Conservation (phyloP, 2,888 invertebrate genomes). For the Drosophila hamatofila region DNA sequence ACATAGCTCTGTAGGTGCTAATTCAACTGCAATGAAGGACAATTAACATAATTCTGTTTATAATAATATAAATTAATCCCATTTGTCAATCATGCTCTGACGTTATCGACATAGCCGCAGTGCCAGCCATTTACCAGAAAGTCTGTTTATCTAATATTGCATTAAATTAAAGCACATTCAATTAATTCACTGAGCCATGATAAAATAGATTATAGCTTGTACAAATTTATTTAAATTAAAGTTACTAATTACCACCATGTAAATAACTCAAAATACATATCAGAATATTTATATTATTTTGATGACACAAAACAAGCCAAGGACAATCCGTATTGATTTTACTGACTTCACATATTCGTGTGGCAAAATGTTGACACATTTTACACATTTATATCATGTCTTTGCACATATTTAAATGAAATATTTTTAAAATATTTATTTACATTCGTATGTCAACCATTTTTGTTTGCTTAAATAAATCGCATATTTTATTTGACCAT, state of each 20-base stretch:
- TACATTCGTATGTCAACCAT: not conserved
- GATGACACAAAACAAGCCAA: not conserved
- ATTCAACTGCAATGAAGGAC: not conserved
- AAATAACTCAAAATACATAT: not conserved
- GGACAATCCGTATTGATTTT: not conserved
- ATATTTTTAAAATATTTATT: constrained; percentile 12
- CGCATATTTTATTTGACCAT: constrained; percentile 4
- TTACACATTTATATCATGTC: not conserved
- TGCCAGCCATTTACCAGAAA: not conserved
- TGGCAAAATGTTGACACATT: not conserved
- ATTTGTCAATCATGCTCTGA: not conserved
- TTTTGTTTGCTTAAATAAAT: not conserved
- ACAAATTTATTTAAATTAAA: not conserved
- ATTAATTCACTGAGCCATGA: not conserved
- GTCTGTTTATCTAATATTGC: not conserved
- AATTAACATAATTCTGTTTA: not conserved
- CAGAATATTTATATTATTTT: not conserved
- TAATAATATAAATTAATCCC: not conserved
- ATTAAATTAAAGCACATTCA: not conserved
- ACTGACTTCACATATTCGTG: not conserved
- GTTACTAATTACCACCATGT: not conserved
- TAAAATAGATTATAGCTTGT: not conserved
- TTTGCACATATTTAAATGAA: not conserved
- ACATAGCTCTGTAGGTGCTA: not conserved
- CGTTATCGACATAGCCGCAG: not conserved